phyloP scores from a whole-genome alignment of 2,888 invertebrate species.

The Tineola bisselliella region DNA sequence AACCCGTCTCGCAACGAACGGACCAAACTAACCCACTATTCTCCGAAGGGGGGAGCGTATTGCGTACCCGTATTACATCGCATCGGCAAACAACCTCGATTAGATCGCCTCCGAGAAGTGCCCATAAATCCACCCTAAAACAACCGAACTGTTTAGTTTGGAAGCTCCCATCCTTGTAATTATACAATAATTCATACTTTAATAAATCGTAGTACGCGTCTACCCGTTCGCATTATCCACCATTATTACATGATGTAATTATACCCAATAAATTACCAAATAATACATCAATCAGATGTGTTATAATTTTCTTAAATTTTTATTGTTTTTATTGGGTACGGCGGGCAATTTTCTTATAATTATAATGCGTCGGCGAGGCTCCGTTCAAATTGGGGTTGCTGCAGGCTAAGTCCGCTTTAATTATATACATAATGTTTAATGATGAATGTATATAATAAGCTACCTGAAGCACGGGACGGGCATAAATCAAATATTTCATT shows the following conservation, averaged over 20 bases:
- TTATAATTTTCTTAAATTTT: slow-evolving; percentile 61
- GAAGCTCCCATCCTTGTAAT: slow-evolving; percentile 61
- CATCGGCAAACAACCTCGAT: slow-evolving; percentile 42
- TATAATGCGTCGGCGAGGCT: slow-evolving; percentile 46
- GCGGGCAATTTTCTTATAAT: slow-evolving; percentile 65
- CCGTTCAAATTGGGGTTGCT: slow-evolving; percentile 62
- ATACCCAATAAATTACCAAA: slow-evolving; percentile 66
- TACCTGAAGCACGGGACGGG: slow-evolving; percentile 58
- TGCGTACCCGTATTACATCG: slow-evolving; percentile 25
- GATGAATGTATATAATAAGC: slow-evolving; percentile 67
- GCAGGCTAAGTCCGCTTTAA: slow-evolving; percentile 57
- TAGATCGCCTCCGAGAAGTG: slow-evolving; percentile 55
- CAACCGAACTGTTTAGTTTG: slow-evolving; percentile 63
- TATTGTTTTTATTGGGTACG: slow-evolving; percentile 39
- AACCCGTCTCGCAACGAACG: not conserved
- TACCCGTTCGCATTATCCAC: slow-evolving; percentile 45
- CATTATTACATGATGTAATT: slow-evolving; percentile 67
- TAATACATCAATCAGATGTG: slow-evolving; percentile 69
- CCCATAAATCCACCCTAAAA: slow-evolving; percentile 61
- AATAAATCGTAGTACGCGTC: slow-evolving; percentile 55
- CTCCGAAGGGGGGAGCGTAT: not conserved
- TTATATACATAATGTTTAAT: slow-evolving; percentile 67
- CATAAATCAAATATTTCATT: slow-evolving; percentile 69
- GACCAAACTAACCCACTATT: slow-evolving; percentile 1
- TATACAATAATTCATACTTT: slow-evolving; percentile 68